These are phyloP conservation scores for Melierax canorus DNA, from an alignment of 2,113 vertebrate genomes.

Conservation along the genomic window DNA sequence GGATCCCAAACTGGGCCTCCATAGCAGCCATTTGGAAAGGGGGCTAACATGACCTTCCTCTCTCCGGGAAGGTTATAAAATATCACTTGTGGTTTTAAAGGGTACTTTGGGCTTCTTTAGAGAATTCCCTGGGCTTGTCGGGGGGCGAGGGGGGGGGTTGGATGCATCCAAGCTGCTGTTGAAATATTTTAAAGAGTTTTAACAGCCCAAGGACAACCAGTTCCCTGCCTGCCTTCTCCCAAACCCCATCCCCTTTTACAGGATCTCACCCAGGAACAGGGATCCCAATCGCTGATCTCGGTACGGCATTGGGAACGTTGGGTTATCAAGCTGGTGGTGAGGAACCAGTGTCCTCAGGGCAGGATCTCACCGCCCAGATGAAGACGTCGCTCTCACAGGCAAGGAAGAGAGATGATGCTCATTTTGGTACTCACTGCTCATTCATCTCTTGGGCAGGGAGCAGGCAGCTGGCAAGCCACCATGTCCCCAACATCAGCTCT, in stretches of 20 bases:
- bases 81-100: not conserved
- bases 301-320: accelerated
- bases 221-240: not conserved
- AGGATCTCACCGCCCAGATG: not conserved
- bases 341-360: not conserved
- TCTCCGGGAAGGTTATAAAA: not conserved
- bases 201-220: not conserved
- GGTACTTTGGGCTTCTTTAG: not conserved
- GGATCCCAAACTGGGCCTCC: not conserved
- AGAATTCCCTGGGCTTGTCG: not conserved
- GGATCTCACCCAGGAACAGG: not conserved
- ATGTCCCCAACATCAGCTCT: not conserved
- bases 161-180: not conserved
- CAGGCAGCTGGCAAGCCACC: too few relatives aligned
- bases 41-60: not conserved
- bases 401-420: not conserved
- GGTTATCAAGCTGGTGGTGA: not conserved
- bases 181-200: not conserved
- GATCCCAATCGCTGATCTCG: not conserved
- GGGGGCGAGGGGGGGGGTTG: not conserved
- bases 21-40: not conserved
- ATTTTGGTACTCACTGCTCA: not conserved
- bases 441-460: too few relatives aligned
- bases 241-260: not conserved
- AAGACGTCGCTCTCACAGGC: not conserved